Evolutionary conservation across 2,888 invertebrate species (phyloP).

Genomic region (Masnerella sp.): DNA sequence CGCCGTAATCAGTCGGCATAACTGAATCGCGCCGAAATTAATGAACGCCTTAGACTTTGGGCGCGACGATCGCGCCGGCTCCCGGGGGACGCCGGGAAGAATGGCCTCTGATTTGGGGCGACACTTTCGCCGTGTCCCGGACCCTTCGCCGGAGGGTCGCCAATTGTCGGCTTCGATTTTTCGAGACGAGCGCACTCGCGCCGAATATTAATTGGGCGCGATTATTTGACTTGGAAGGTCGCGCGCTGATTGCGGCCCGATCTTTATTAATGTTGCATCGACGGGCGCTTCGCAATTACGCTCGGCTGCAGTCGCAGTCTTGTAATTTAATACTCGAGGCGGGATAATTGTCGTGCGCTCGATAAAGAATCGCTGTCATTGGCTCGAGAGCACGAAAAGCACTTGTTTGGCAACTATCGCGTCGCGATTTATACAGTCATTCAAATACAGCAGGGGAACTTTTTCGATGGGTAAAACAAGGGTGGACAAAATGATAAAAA

Average conservation of each 20-base stretch:
- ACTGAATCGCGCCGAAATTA: constrained; percentile 38
- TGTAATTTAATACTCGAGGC: constrained; percentile 8
- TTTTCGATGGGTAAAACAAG: no score
- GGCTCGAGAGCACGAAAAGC: background rate
- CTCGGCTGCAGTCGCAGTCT: constrained; percentile 1
- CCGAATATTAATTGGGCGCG: constrained; percentile 75
- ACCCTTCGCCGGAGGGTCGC: constrained; percentile 46
- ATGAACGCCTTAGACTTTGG: constrained; percentile 31
- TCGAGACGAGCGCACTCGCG: constrained; percentile 64
- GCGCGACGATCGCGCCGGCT: constrained; percentile 25
- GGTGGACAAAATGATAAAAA: no score
- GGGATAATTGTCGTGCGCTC: constrained; percentile 2
- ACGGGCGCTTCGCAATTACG: constrained; percentile 12
- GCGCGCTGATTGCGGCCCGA: constrained; percentile 1
- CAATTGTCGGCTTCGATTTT: constrained; percentile 66
- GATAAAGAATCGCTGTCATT: background rate
- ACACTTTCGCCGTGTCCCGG: constrained; percentile 53
- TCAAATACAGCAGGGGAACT: no score
- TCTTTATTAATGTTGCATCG: constrained; percentile 15
- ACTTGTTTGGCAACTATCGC: background rate
- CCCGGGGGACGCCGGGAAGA: constrained; percentile 41
- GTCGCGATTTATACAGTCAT: no score
- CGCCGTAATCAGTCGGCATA: constrained; percentile 34
- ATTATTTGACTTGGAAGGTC: constrained; percentile 65
- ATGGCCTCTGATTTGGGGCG: constrained; percentile 63